Evolutionary conservation across 2,113 vertebrate species (phyloP).

Genomic region (Castor canadensis): DNA sequence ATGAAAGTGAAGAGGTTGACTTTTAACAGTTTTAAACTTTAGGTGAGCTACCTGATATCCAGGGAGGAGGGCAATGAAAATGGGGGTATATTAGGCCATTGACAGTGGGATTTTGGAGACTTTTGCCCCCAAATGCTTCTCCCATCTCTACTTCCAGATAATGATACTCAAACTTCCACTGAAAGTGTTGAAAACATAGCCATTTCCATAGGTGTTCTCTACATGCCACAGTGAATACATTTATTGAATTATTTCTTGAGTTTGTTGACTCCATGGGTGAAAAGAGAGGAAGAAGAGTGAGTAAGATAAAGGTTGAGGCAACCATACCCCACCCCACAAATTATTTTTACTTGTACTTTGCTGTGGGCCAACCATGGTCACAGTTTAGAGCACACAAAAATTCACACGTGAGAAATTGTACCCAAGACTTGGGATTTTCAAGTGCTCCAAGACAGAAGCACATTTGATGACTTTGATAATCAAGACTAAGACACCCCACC

Average conservation of each 20-base stretch:
- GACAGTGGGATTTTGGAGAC: background rate
- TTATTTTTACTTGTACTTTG: background rate
- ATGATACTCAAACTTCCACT: background rate
- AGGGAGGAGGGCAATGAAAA: background rate
- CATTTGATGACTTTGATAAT: slow-evolving; percentile 5
- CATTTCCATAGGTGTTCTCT: background rate
- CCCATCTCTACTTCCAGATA: background rate
- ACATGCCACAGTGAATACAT: background rate
- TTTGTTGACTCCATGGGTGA: background rate
- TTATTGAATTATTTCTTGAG: background rate
- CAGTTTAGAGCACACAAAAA: background rate
- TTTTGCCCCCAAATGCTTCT: background rate
- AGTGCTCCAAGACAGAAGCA: background rate
- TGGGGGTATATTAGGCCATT: background rate
- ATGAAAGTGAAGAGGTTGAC: background rate
- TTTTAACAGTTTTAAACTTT: background rate
- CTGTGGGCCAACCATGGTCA: background rate
- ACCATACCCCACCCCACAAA: too few relatives aligned
- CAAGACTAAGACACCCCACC: background rate
- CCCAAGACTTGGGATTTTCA: background rate
- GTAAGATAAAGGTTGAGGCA: background rate
- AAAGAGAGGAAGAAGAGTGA: background rate
- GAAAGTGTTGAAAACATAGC: background rate
- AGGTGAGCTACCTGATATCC: background rate
- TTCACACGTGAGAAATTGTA: background rate